Percentiles rank a stretch among this genome's conserved stretches.
These are phyloP conservation scores for Gerosis bhagava DNA, from an alignment of 2,888 invertebrate species.

Conservation along the genomic window DNA sequence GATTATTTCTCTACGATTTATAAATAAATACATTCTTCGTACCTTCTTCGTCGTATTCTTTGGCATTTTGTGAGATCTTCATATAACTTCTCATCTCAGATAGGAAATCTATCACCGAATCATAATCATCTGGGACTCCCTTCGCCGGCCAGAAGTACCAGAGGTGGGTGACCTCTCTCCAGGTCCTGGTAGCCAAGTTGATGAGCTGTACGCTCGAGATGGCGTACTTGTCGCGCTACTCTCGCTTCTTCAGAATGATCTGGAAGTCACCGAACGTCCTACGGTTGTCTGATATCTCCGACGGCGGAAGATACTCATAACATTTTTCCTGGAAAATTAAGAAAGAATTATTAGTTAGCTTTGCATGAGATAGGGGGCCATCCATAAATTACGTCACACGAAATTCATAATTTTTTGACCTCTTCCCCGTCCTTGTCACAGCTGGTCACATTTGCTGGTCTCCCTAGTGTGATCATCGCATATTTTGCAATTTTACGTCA, in stretches of 20 bases:
- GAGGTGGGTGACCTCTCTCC: constrained; percentile 94
- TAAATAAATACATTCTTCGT: no score
- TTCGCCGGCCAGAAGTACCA: constrained; percentile 98
- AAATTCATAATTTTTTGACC: no score
- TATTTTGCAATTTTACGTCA: no score
- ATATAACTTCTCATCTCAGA: constrained; percentile 88
- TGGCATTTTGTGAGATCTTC: constrained; percentile 75
- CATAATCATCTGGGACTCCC: constrained; percentile 92
- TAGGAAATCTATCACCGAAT: constrained; percentile 93
- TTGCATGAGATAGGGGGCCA: no score
- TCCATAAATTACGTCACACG: no score
- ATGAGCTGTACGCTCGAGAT: constrained; percentile 93
- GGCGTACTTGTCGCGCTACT: constrained; percentile 95
- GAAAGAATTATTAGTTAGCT: no score
- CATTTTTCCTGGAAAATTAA: constrained; percentile 89
- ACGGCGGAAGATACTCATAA: constrained; percentile 95
- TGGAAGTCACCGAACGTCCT: constrained; percentile 94
- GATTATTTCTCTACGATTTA: no score
- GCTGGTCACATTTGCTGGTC: no score
- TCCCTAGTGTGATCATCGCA: no score
- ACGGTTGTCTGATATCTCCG: constrained; percentile 95
- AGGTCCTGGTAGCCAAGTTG: constrained; percentile 90
- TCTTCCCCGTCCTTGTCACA: no score
- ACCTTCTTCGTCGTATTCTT: constrained; percentile 79
- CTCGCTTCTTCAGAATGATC: constrained; percentile 93